Evolutionary conservation across 2,888 invertebrate genomes (phyloP).

Genomic region (Ariolimax columbianus): DNA sequence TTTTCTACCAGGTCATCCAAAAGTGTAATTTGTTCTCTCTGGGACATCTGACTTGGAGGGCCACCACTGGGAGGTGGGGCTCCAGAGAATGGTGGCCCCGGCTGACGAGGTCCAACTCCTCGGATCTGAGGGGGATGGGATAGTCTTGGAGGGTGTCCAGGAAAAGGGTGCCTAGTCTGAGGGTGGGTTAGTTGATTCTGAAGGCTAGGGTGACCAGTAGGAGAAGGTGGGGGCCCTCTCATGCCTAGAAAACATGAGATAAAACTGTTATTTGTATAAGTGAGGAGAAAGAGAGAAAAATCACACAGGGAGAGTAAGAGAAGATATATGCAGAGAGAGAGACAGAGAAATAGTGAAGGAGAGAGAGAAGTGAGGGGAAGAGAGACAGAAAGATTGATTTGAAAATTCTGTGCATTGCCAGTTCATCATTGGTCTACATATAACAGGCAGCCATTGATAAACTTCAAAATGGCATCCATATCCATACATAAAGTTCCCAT

Average conservation of each 20-base stretch:
- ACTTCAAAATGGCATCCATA: too few relatives aligned
- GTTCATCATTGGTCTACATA: too few relatives aligned
- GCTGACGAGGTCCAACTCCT: conserved; percentile 42
- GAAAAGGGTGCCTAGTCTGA: conserved; percentile 49
- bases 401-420: too few relatives aligned
- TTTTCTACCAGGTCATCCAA: conserved; percentile 59
- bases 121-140: conserved; percentile 49
- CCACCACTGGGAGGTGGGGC: conserved; percentile 28
- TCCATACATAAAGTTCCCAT: too few relatives aligned
- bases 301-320: too few relatives aligned
- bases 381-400: too few relatives aligned
- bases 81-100: conserved; percentile 46
- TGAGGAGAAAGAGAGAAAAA: too few relatives aligned
- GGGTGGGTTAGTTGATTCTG: conserved; percentile 55
- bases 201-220: conserved; percentile 52
- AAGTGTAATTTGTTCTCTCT: conserved; percentile 55
- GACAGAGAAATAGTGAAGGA: background rate
- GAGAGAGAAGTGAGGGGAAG: too few relatives aligned
- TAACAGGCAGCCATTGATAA: too few relatives aligned
- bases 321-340: too few relatives aligned
- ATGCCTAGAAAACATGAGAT: conserved; percentile 39
- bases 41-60: conserved; percentile 12
- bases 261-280: too few relatives aligned
- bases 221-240: conserved; percentile 47
- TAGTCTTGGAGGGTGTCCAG: conserved; percentile 57